Percentiles rank a stretch among this genome's conserved stretches.
Conservation (phyloP, 35 echinoderm and acorn worm species). For the Patiria miniata region DNA sequence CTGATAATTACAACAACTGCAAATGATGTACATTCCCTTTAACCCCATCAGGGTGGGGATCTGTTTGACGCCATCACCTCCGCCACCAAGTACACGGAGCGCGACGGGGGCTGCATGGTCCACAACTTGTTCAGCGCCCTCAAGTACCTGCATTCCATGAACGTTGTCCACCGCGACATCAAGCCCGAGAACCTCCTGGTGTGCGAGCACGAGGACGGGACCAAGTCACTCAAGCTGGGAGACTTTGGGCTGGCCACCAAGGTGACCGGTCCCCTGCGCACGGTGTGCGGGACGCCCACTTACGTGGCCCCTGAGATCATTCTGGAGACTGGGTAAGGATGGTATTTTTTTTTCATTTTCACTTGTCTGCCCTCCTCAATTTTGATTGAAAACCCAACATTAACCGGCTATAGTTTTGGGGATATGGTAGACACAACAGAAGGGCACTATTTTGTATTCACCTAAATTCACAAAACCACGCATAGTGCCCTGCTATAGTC, state of each 20-base stretch:
- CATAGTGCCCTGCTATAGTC: no score
- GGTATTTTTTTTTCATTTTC: not conserved
- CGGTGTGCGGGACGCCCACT: slow-evolving; percentile 97
- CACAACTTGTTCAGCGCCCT: slow-evolving; percentile 95
- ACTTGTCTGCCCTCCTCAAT: not conserved
- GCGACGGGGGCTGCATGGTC: slow-evolving; percentile 96
- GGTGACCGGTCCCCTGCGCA: slow-evolving; percentile 75
- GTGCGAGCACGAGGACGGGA: slow-evolving; percentile 90
- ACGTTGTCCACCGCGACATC: slow-evolving; percentile 97
- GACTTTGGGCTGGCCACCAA: slow-evolving; percentile 95
- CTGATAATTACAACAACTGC: not conserved
- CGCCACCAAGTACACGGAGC: slow-evolving; percentile 97
- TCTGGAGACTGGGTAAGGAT: slow-evolving; percentile 90
- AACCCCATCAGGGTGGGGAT: slow-evolving; percentile 86
- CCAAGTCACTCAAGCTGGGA: slow-evolving; percentile 95
- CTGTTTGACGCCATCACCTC: slow-evolving; percentile 95
- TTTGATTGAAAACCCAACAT: no score
- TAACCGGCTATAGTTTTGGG: no score
- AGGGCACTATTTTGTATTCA: no score
- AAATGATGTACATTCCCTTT: not conserved
- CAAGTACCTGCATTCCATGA: slow-evolving; percentile 89
- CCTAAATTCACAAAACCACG: no score
- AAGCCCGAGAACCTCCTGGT: slow-evolving; percentile 98
- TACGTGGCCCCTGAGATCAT: slow-evolving; percentile 99
- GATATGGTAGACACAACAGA: no score